These are phyloP conservation scores for Carcharodon carcharias DNA, from an alignment of 2,797 vertebrate species.

Conservation along the genomic window DNA sequence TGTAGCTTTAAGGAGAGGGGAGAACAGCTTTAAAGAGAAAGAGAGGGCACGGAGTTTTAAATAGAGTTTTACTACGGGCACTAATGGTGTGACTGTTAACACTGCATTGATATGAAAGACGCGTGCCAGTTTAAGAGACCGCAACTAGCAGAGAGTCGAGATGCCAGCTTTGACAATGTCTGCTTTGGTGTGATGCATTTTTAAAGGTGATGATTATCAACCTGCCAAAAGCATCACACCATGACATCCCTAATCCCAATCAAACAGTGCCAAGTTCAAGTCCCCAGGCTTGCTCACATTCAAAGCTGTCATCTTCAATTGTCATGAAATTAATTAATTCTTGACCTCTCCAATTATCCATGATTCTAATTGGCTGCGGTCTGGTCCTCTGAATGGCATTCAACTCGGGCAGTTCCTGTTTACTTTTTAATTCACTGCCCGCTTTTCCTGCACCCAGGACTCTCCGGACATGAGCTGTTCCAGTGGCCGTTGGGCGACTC, in stretches of 20 bases:
- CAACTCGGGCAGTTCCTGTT: neutral
- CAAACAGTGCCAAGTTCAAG: neutral
- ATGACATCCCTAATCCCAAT: neutral
- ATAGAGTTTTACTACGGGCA: neutral
- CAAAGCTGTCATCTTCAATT: constrained; percentile 8
- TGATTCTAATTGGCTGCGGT: neutral
- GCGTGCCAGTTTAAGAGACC: neutral
- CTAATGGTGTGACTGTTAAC: neutral
- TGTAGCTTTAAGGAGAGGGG: neutral
- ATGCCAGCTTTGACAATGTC: neutral
- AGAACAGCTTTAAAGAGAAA: neutral
- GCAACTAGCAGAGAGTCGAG: neutral
- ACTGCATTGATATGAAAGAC: neutral
- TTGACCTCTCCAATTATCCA: constrained; percentile 15
- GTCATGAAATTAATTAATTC: neutral
- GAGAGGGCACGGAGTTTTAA: neutral
- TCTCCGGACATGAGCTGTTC: neutral
- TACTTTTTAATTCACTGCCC: neutral
- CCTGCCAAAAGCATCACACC: constrained; percentile 18
- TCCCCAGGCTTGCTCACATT: neutral
- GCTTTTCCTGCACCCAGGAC: neutral
- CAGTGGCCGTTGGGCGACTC: neutral
- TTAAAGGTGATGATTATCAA: constrained; percentile 22
- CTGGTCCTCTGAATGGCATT: neutral
- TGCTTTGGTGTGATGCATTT: neutral